phyloP scores from a whole-genome alignment of 2,113 vertebrate genomes.

The Boulengeromyrus knoepffleri region DNA sequence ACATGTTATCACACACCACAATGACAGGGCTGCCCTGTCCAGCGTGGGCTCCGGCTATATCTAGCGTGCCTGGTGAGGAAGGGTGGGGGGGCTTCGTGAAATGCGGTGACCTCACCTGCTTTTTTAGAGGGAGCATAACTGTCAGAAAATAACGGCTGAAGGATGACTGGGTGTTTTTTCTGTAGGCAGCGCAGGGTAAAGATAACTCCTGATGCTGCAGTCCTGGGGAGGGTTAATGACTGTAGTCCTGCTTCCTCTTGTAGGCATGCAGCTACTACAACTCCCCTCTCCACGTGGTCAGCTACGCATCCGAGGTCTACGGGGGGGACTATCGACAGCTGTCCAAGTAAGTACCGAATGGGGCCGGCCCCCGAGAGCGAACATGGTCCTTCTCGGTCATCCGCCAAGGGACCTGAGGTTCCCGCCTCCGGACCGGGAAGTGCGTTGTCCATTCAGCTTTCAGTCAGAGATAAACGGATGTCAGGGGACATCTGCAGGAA shows the following conservation, averaged over 20 bases:
- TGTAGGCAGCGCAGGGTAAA: neutral
- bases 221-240: neutral
- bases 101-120: neutral
- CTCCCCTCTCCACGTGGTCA: conserved; percentile 83
- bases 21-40: neutral
- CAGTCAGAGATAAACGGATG: neutral
- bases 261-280: conserved; percentile 94
- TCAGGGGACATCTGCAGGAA: no score
- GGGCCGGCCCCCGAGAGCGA: neutral
- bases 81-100: neutral
- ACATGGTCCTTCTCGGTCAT: neutral
- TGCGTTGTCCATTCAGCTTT: neutral
- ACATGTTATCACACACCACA: neutral
- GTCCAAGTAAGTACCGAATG: conserved; percentile 69
- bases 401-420: neutral
- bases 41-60: neutral
- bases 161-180: neutral
- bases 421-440: neutral
- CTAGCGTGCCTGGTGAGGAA: neutral
- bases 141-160: neutral
- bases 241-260: conserved; percentile 25
- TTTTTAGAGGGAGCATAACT: neutral
- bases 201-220: neutral
- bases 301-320: conserved; percentile 88
- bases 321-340: conserved; percentile 86